Conservation (phyloP, 23 tunicate species). For the Trididemnum clinides region DNA sequence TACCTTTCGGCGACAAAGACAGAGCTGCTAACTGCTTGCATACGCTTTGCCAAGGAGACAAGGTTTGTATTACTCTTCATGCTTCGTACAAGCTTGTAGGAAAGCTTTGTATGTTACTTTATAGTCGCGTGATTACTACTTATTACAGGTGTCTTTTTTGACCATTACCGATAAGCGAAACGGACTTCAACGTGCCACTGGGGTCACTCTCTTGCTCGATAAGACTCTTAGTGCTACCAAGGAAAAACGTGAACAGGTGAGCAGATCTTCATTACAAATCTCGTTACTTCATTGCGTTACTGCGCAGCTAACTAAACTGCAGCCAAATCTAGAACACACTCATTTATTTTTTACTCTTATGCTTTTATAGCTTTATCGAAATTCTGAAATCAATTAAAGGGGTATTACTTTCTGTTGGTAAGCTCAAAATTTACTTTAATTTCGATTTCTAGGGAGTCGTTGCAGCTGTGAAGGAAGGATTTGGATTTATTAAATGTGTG, state of each 20-base stretch:
- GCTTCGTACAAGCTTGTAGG: no score
- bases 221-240: slow-evolving; percentile 54
- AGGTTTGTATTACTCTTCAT: slow-evolving; percentile 55
- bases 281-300: no score
- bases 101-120: no score
- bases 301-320: no score
- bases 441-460: slow-evolving; percentile 79
- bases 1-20: slow-evolving; percentile 92
- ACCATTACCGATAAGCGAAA: slow-evolving; percentile 97
- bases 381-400: no score
- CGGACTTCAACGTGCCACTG: slow-evolving; percentile 90
- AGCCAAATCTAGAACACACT: no score
- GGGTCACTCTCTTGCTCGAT: slow-evolving; percentile 71
- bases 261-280: no score
- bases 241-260: slow-evolving; percentile 86
- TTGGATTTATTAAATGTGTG: slow-evolving; percentile 98
- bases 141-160: slow-evolving; percentile 73
- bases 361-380: no score
- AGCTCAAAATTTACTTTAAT: no score
- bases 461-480: slow-evolving; percentile 99
- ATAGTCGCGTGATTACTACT: no score
- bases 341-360: no score
- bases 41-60: slow-evolving; percentile 87
- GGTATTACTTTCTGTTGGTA: no score
- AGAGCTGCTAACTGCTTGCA: slow-evolving; percentile 94